Percentiles rank a stretch among this genome's conserved stretches.
Evolutionary conservation across 2,797 vertebrate genomes (phyloP).

Genomic region (Liparis tanakae): DNA sequence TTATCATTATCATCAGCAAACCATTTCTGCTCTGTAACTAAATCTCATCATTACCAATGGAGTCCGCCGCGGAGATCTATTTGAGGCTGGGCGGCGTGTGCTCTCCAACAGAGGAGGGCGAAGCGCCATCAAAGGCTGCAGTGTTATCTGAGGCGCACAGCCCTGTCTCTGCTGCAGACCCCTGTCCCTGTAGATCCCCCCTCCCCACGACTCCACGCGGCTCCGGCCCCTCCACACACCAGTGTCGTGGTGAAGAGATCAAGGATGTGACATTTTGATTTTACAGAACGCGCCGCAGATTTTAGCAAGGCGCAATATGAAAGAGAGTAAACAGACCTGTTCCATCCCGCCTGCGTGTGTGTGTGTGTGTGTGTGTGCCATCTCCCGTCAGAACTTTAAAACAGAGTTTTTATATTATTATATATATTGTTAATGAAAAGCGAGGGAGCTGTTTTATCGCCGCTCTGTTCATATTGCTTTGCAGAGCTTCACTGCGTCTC

Average conservation of each 20-base stretch:
- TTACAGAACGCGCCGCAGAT: constrained; percentile 59
- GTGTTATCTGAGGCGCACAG: constrained; percentile 79
- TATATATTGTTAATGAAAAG: neutral
- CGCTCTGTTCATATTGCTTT: constrained; percentile 52
- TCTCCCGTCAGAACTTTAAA: constrained; percentile 48
- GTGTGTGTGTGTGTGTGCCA: constrained; percentile 9
- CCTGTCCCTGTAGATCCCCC: constrained; percentile 54
- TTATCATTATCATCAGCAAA: constrained; percentile 76
- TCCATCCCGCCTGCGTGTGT: constrained; percentile 20
- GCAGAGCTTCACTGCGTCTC: constrained; percentile 33
- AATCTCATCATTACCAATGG: constrained; percentile 79
- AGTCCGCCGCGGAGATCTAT: constrained; percentile 66
- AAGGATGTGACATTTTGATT: constrained; percentile 81
- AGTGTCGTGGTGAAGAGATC: constrained; percentile 69
- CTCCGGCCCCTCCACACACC: constrained; percentile 59
- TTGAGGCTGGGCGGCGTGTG: constrained; percentile 58
- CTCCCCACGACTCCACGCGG: constrained; percentile 35
- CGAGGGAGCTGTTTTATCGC: constrained; percentile 43
- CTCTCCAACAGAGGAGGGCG: constrained; percentile 64
- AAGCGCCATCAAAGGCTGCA: constrained; percentile 76
- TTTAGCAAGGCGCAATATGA: constrained; percentile 58
- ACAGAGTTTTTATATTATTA: constrained; percentile 28
- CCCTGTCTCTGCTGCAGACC: constrained; percentile 68
- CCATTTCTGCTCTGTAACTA: constrained; percentile 70
- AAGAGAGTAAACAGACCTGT: constrained; percentile 66